phyloP scores from a whole-genome alignment of 2,113 vertebrate species.

The Erythrocebus patas region DNA sequence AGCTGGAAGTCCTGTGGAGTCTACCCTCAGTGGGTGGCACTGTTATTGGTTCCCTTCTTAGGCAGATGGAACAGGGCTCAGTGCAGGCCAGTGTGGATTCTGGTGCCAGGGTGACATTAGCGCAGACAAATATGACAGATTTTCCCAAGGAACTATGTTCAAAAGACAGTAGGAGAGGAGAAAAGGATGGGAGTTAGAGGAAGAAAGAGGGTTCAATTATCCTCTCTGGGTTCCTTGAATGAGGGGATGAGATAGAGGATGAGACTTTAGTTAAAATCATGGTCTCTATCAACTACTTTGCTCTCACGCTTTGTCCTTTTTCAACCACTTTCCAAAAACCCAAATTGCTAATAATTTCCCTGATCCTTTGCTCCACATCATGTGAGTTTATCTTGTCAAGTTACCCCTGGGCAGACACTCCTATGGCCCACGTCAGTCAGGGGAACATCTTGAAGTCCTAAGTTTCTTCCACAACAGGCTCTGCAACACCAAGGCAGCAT shows the following conservation, averaged over 20 bases:
- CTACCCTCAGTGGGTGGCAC: not conserved
- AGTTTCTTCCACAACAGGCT: not conserved
- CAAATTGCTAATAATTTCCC: not conserved
- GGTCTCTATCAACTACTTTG: not conserved
- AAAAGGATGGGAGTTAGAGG: not conserved
- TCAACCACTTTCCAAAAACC: not conserved
- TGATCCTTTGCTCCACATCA: not conserved
- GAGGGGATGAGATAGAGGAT: not conserved
- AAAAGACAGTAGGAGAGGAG: not conserved
- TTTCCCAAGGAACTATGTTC: conserved; percentile 32
- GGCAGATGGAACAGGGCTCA: conserved; percentile 11
- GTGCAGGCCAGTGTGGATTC: conserved; percentile 12
- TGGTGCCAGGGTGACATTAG: conserved; percentile 3
- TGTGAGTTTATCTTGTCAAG: not conserved
- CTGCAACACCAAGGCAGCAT: not conserved
- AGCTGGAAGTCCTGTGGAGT: conserved; percentile 41
- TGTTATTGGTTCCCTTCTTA: not conserved
- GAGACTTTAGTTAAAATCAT: not conserved
- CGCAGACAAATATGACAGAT: not conserved
- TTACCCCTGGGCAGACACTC: not conserved
- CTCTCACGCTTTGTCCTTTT: not conserved
- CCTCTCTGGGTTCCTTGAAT: not conserved
- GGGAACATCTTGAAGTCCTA: not conserved
- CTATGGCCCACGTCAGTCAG: not conserved
- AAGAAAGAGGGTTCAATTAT: not conserved